Percentiles rank a stretch among this genome's conserved stretches.
phyloP scores from a whole-genome alignment of 1,140 invertebrate species.

The Drosophila kanapiae region DNA sequence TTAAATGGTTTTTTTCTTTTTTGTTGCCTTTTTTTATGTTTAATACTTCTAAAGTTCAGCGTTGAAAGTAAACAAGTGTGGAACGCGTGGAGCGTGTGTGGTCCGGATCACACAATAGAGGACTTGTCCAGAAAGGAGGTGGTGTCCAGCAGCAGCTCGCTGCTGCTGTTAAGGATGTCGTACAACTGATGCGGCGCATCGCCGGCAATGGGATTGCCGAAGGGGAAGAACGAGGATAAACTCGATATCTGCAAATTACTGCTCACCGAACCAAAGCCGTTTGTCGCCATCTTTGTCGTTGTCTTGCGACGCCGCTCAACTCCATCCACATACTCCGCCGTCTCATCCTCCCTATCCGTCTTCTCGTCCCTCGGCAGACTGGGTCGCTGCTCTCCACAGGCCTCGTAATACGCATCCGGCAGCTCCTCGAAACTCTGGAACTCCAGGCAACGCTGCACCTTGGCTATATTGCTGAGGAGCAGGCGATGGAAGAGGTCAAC shows the following conservation, averaged over 20 bases:
- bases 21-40: constrained; percentile 13
- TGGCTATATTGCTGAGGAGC: constrained; percentile 87
- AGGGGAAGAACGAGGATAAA: constrained; percentile 87
- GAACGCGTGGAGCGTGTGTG: constrained; percentile 12
- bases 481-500: constrained; percentile 88
- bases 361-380: constrained; percentile 10
- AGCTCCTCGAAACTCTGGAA: constrained; percentile 76
- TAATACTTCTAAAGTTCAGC: constrained; percentile 80
- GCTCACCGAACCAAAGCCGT: constrained; percentile 50
- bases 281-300: constrained; percentile 30
- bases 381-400: constrained; percentile 44
- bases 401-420: constrained; percentile 73
- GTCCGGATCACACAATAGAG: constrained; percentile 71
- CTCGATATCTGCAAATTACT: constrained; percentile 56
- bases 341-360: not conserved
- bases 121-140: constrained; percentile 82
- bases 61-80: constrained; percentile 22
- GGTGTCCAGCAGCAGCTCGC: constrained; percentile 69
- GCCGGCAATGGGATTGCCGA: constrained; percentile 79
- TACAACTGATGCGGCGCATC: constrained; percentile 80
- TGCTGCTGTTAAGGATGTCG: constrained; percentile 79
- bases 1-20: constrained; percentile 2
- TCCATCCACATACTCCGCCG: constrained; percentile 72
- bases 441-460: constrained; percentile 85
- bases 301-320: constrained; percentile 71